phyloP scores from a whole-genome alignment of 2,888 invertebrate species.

The Phyllotreta striolata region DNA sequence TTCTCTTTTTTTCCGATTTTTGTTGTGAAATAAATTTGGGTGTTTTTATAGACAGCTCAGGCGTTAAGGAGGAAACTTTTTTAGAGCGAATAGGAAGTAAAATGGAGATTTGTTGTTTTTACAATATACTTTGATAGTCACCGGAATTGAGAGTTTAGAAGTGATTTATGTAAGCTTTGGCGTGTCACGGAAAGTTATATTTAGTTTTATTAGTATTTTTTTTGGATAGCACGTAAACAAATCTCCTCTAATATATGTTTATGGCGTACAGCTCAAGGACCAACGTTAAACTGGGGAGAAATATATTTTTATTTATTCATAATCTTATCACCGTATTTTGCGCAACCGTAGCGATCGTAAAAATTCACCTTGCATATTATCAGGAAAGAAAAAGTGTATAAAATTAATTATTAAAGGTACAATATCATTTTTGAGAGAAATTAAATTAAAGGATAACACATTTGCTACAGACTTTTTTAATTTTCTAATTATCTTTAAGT shows the following conservation, averaged over 20 bases:
- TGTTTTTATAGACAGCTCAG: slow-evolving; percentile 21
- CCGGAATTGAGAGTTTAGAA: slow-evolving; percentile 19
- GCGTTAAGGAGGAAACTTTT: slow-evolving; percentile 22
- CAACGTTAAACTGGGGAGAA: neutral
- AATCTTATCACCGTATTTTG: no score
- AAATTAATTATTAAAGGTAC: no score
- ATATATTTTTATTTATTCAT: no score
- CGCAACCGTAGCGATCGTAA: no score
- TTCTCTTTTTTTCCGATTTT: slow-evolving; percentile 1
- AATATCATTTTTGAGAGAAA: no score
- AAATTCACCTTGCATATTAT: no score
- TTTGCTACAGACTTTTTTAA: no score
- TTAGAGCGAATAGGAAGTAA: slow-evolving; percentile 9
- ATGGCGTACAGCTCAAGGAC: slow-evolving; percentile 6
- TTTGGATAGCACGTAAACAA: slow-evolving; percentile 5
- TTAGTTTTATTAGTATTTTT: slow-evolving; percentile 19
- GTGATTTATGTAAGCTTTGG: slow-evolving; percentile 17
- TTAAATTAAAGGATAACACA: no score
- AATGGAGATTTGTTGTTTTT: slow-evolving; percentile 30
- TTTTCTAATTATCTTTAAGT: no score
- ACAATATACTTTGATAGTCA: slow-evolving; percentile 26
- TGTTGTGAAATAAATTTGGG: slow-evolving; percentile 6
- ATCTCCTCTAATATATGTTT: slow-evolving; percentile 10
- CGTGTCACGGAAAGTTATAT: slow-evolving; percentile 25
- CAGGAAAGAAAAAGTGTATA: no score